phyloP scores from a whole-genome alignment of 2,797 vertebrate genomes.

The Trematomus bernacchii region DNA sequence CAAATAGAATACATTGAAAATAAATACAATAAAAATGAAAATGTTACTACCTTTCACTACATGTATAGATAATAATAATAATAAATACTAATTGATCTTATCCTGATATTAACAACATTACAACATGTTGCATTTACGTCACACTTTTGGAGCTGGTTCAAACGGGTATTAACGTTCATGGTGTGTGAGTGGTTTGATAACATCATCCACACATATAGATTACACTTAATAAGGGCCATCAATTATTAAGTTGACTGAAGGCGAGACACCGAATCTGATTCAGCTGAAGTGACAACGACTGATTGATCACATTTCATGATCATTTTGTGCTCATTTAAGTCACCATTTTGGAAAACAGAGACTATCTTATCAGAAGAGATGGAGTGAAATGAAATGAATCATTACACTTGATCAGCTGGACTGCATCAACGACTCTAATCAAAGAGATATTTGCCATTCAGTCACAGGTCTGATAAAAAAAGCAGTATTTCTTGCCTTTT shows the following conservation, averaged over 20 bases:
- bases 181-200: background rate
- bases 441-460: too few relatives aligned
- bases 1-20: too few relatives aligned
- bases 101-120: too few relatives aligned
- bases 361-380: background rate
- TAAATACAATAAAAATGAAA: too few relatives aligned
- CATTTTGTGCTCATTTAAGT: background rate
- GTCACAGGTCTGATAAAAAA: too few relatives aligned
- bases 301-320: background rate
- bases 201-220: too few relatives aligned
- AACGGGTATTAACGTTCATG: background rate
- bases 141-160: background rate
- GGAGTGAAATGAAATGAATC: background rate
- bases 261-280: background rate
- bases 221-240: too few relatives aligned
- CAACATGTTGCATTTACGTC: background rate
- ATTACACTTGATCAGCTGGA: background rate
- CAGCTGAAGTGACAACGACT: background rate
- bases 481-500: background rate
- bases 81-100: too few relatives aligned
- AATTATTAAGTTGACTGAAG: background rate
- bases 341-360: background rate
- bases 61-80: too few relatives aligned
- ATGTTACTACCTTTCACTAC: too few relatives aligned
- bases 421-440: too few relatives aligned